Evolutionary conservation across 2,113 vertebrate genomes (phyloP), one percentile per base, ranked within the genome.

Genomic region (Vanacampus margaritifer): DNA sequence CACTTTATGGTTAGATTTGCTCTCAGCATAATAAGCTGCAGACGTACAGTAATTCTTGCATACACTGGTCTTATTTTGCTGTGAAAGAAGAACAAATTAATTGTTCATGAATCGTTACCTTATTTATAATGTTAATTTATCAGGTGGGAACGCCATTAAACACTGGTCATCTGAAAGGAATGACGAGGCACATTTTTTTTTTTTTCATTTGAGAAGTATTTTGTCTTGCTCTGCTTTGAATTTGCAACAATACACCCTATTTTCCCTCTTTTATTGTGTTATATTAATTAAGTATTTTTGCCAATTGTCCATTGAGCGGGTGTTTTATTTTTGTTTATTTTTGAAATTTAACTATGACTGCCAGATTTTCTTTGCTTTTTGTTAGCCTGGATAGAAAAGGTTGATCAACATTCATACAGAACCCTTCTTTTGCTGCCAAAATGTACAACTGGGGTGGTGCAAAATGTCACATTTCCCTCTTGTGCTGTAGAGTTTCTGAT

Each of bases 41-140:
- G 54, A 57, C 16, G 54, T 57, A 64, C 71, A 75, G 64, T 80
- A 70, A 71, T 66, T 79, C 66, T 71, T 73, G 65, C 81, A 82
- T 83, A 89, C 89, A 89, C 89, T 90, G 87, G 89, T 89, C 68
- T 89, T 87, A 64, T 83, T 84, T 84, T 80, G 86, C 85, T 90
- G 87, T 90, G 87, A 87, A 87, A 80, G 72, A 81, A 73, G 84
- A 90, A 87, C 86, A 87, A 87, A 79, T 61, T 67, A 60, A 61
- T 83, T 90, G 82, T 86, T 89, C 79, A 73, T 86, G 73, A 85
- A 84, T 88, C 83, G 81, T 87, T 53, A 81, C 63, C 67, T 88
- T 90, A 89, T 90, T 90, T 89, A 89, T 90, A 68, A 84, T 60
- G 68, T 84, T 89, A 88, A 90, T 88, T 90, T 84, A 65, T 76